Evolutionary conservation across 2,797 vertebrate genomes (phyloP), one percentile per base, ranked within the genome.

Genomic region (Petrocephalus sullivani): DNA sequence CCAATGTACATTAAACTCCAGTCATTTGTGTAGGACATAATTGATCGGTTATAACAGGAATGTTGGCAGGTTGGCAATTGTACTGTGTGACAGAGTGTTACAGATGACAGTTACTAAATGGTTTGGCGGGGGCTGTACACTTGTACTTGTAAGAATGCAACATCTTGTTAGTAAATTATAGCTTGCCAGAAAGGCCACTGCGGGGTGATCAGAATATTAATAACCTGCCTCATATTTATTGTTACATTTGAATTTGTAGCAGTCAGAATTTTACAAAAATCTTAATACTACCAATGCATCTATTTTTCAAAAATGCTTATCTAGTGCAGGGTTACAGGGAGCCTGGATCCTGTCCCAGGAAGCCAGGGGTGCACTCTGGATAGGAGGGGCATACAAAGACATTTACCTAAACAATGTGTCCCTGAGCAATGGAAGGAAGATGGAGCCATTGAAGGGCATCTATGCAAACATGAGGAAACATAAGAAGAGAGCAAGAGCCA

Each of bases 161-260:
- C 33, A 78, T 78, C 37, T 46, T 78, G 71, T 78, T 46, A 78
- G 37, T 78, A 78, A 78, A 78, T 78, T n/a, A 78, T 78, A 78
- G 37, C 37, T 46, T 46, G 71, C 7, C 37, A 19, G 37, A 78
- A 78, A 78, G 71, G 71, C 71, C 37, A 78, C 14, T 49, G 37
- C 16, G n/a, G 37, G 37, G 71, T 78, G 28, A 78, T 78, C 71
- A 78, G 37, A 78, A 78, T 78, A 78, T 46, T 46, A 46, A 78
- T 78, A 37, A 46, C 16, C 16, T 46, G 37, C 71, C 16, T 49
- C 37, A 46, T 46, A 78, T 78, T 49, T 78, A 46, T 78, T 28
- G 64, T 71, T 71, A 6, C 28, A 0, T 37, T 33, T 71, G 37
- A 37, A 71, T 78, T 49, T 78, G 71, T 78, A 46, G 37, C 37